Conservation (phyloP, 1,140 invertebrate species). For the Drosophila athabasca region DNA sequence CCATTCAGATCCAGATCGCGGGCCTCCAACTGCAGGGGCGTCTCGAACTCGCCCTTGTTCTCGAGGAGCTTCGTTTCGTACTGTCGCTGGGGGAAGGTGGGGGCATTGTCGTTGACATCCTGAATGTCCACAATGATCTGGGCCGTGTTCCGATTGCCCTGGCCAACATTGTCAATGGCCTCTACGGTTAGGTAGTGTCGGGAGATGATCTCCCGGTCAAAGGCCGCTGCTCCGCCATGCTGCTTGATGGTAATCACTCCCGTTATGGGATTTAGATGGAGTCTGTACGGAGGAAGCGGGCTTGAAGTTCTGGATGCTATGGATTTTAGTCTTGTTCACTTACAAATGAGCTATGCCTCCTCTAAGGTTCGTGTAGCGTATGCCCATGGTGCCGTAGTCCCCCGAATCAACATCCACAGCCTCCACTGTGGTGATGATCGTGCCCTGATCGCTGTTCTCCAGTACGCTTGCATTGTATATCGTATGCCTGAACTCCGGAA, state of each 20-base stretch:
- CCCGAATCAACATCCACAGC: conserved; percentile 94
- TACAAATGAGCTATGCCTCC: conserved; percentile 91
- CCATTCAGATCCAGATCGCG: conserved; percentile 94
- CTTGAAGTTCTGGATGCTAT: not conserved
- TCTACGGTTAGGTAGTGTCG: conserved; percentile 96
- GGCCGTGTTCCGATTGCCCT: conserved; percentile 93
- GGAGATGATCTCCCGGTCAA: conserved; percentile 94
- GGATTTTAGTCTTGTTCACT: conserved; percentile 81
- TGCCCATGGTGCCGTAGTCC: conserved; percentile 92
- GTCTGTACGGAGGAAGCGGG: conserved; percentile 84
- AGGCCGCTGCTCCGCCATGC: conserved; percentile 88
- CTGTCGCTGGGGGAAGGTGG: conserved; percentile 91
- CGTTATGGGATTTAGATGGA: conserved; percentile 91
- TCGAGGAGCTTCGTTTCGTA: conserved; percentile 94
- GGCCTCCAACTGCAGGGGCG: conserved; percentile 90
- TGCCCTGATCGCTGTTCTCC: conserved; percentile 93
- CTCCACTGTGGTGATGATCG: conserved; percentile 92
- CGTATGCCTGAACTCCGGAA: conserved; percentile 92
- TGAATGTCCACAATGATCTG: conserved; percentile 93
- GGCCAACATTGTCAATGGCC: conserved; percentile 93
- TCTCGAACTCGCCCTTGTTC: conserved; percentile 91
- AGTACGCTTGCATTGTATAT: conserved; percentile 91
- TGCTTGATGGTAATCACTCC: conserved; percentile 93
- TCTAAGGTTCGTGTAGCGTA: conserved; percentile 93
- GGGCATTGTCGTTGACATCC: conserved; percentile 95